Conservation (phyloP, 2,113 vertebrate species). For the Neomonachus schauinslandi region DNA sequence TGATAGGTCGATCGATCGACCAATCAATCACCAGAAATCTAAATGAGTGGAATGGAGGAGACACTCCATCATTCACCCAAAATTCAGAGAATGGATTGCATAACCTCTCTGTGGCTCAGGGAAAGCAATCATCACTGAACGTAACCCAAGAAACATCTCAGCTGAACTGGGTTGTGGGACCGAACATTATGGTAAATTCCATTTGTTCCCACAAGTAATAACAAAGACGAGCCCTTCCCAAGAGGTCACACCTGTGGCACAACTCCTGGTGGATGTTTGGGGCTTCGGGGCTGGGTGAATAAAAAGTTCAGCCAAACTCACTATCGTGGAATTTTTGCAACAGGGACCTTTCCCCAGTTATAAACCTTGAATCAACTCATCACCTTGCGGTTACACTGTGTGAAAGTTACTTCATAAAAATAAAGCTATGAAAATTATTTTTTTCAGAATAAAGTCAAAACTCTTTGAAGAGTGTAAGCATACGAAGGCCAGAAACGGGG, state of each 20-base stretch:
- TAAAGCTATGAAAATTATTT: background rate
- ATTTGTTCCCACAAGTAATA: background rate
- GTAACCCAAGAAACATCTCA: background rate
- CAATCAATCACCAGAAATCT: background rate
- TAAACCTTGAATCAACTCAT: background rate
- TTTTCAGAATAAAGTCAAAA: constrained; percentile 1
- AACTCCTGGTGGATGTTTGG: background rate
- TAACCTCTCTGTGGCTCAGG: background rate
- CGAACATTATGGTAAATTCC: background rate
- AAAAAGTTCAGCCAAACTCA: background rate
- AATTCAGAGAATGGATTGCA: background rate
- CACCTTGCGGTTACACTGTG: background rate
- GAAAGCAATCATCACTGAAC: background rate
- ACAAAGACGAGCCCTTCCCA: background rate
- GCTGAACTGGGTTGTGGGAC: background rate
- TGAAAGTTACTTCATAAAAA: background rate
- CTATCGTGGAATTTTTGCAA: background rate
- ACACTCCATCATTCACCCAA: background rate
- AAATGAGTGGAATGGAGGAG: background rate
- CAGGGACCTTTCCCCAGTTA: background rate
- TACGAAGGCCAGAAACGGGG: background rate
- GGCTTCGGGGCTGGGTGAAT: background rate
- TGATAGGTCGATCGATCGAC: background rate
- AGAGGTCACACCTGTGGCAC: background rate
- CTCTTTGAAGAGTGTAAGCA: background rate